Evolutionary conservation across 2,797 vertebrate species (phyloP), one percentile per base, ranked within the genome.

Genomic region (Parambassis ranga): DNA sequence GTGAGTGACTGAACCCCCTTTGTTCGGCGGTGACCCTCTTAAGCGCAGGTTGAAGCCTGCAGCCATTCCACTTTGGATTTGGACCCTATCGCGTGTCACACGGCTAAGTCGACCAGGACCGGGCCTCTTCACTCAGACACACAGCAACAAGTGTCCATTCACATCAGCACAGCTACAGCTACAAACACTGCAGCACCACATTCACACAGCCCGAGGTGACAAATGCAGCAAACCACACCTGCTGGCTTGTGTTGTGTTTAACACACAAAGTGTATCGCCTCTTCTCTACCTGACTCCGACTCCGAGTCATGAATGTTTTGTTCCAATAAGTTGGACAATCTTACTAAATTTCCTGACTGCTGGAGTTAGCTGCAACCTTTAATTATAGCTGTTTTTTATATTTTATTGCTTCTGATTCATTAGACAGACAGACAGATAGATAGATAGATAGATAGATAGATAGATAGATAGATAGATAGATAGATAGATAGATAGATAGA

Each of bases 1-100:
- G 79, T 65, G 23, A 10, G 49, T 77, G 75, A 86, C 85, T 88
- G 83, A 86, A 87, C 78, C 70, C 71, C 73, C 86, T 89, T 90
- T 90, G 90, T 91, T 82, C 65, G 6, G 20, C 75, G 1, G 67
- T 87, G 84, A 89, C 87, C 86, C 88, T 85, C 82, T 86, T 85
- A 82, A 88, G 80, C 74, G 66, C 85, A 82, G 81, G 80, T 85
- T 86, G 78, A 82, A 85, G 77, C 82, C 83, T 84, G 82, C 77
- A 86, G 85, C 85, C 88, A 85, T 84, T 88, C 83, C 84, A 88
- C 83, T 83, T 86, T 85, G 79, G 86, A 90, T 88, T 85, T 87
- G 82, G 82, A 84, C 73, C 77, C 82, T 89, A 89, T 90, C 90
- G 78, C 72, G 74, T 89, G 84, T 88, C 87, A 69, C 69, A 53